These are phyloP conservation scores for Furnarius figulus DNA, from an alignment of 2,113 vertebrate species.

Conservation along the genomic window DNA sequence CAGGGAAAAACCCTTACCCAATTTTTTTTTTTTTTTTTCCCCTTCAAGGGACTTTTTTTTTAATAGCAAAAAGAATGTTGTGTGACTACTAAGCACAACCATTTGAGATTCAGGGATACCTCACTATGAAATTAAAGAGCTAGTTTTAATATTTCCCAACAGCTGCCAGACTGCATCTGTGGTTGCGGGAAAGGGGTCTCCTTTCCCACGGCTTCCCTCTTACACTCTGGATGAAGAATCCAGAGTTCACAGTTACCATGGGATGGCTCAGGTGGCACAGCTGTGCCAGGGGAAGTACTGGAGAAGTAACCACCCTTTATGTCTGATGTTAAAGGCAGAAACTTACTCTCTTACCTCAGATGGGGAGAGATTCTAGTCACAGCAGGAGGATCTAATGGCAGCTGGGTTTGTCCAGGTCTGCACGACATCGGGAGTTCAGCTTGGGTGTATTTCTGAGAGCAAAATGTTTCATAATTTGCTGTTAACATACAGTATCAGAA, in stretches of 20 bases:
- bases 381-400: neutral
- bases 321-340: too few relatives aligned
- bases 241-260: neutral
- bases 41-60: too few relatives aligned
- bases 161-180: accelerated
- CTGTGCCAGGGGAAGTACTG: neutral
- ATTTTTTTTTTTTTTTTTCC: neutral
- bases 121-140: neutral
- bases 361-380: neutral
- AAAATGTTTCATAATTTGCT: neutral
- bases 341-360: neutral
- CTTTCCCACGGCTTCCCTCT: neutral
- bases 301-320: accelerated
- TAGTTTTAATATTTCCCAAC: neutral
- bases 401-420: neutral
- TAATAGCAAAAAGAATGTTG: neutral
- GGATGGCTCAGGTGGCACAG: neutral
- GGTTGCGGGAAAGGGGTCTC: accelerated
- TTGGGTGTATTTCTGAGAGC: neutral
- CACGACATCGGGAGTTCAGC: neutral
- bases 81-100: neutral
- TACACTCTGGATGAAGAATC: neutral
- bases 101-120: neutral
- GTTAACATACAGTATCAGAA: neutral
- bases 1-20: neutral